Percentiles rank a stretch among this genome's conserved stretches.
Evolutionary conservation across 1,140 invertebrate species (phyloP).

Genomic region (Hyposmocoma kahamanoa): DNA sequence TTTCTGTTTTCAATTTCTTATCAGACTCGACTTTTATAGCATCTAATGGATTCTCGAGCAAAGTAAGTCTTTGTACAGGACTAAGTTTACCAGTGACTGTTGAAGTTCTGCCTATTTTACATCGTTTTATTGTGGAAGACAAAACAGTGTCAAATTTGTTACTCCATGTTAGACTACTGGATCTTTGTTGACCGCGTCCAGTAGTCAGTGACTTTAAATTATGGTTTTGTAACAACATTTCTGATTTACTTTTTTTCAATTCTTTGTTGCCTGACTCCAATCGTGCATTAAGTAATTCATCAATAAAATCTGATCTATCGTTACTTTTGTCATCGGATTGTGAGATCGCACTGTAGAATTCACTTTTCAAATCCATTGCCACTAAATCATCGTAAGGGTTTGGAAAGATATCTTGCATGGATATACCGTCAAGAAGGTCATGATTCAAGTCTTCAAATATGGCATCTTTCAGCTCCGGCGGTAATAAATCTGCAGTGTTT

Average conservation of each 20-base stretch:
- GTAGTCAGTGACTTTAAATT: conserved; percentile 68
- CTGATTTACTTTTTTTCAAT: conserved; percentile 77
- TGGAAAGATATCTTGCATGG: conserved; percentile 85
- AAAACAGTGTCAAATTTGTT: conserved; percentile 78
- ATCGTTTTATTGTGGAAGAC: conserved; percentile 77
- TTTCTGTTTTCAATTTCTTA: conserved; percentile 54
- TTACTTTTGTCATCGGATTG: conserved; percentile 63
- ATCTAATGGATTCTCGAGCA: conserved; percentile 46
- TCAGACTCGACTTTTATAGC: conserved; percentile 49
- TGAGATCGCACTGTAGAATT: conserved; percentile 72
- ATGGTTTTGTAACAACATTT: conserved; percentile 73
- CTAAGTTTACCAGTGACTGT: conserved; percentile 62
- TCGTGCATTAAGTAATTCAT: conserved; percentile 76
- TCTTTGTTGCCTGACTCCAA: conserved; percentile 71
- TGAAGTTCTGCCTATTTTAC: conserved; percentile 75
- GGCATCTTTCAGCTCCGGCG: conserved; percentile 87
- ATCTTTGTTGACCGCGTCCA: conserved; percentile 76
- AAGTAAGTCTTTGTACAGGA: conserved; percentile 43
- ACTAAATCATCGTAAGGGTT: conserved; percentile 77
- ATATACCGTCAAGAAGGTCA: conserved; percentile 86
- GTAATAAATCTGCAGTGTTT: conserved; percentile 83
- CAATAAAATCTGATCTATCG: conserved; percentile 76
- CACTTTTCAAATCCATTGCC: conserved; percentile 75
- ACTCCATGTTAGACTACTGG: conserved; percentile 80
- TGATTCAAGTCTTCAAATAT: conserved; percentile 88